phyloP scores from a whole-genome alignment of 2,797 vertebrate species.

The Hydrophis major region DNA sequence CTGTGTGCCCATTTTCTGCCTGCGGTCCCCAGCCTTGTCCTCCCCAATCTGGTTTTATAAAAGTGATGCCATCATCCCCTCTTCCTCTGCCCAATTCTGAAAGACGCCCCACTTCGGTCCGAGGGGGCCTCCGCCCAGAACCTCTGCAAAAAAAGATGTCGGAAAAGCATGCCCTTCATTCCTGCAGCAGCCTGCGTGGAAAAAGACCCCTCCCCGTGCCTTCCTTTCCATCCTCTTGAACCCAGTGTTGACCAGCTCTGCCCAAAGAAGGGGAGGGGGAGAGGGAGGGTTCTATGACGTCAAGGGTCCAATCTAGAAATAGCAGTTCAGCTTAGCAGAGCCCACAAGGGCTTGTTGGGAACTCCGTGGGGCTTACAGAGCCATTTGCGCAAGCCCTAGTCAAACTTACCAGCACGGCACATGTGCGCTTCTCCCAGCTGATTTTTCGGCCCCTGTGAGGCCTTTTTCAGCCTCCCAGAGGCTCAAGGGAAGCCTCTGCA shows the following conservation, averaged over 20 bases:
- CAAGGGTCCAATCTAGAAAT: not conserved
- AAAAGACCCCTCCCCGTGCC: not conserved
- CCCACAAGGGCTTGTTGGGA: not conserved
- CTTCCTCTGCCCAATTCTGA: not conserved
- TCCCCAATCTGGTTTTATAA: not conserved
- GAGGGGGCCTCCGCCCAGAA: not conserved
- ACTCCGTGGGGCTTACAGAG: not conserved
- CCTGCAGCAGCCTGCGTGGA: not conserved
- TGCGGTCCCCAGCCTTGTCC: not conserved
- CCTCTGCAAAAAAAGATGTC: not conserved
- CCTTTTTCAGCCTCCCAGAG: too few relatives aligned
- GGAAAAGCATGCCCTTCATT: fast-evolving
- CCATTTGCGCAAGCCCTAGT: too few relatives aligned
- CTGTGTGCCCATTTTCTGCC: not conserved
- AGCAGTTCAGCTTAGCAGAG: not conserved
- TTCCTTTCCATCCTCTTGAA: not conserved
- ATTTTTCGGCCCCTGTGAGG: too few relatives aligned
- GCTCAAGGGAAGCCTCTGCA: too few relatives aligned
- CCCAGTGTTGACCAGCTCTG: not conserved
- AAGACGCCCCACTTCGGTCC: not conserved
- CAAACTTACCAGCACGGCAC: too few relatives aligned
- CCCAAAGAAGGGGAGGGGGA: not conserved
- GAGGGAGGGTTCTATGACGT: not conserved
- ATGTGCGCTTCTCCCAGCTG: too few relatives aligned
- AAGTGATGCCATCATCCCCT: not conserved